Percentiles rank a stretch among this genome's conserved stretches.
Evolutionary conservation across 2,113 vertebrate genomes (phyloP).

Genomic region (Perccottus glenii): DNA sequence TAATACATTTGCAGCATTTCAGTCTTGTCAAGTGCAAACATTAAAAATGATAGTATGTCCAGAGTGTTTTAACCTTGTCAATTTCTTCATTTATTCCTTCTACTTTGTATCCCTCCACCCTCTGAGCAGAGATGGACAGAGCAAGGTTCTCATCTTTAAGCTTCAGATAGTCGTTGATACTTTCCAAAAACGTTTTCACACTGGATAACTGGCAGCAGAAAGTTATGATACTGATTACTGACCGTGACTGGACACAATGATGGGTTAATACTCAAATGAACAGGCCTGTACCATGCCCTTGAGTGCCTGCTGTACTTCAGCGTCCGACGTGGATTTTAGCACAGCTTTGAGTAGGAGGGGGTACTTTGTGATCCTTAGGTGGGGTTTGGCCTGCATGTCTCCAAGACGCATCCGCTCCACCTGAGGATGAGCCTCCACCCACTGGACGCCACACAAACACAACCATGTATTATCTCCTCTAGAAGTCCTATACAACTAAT

Average conservation of each 20-base stretch:
- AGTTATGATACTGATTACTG: slow-evolving; percentile 9
- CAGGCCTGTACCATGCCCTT: slow-evolving; percentile 72
- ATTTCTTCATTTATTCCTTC: slow-evolving; percentile 80
- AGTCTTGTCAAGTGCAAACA: too few relatives aligned
- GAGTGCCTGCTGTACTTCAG: slow-evolving; percentile 55
- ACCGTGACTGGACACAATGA: not conserved
- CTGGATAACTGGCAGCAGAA: slow-evolving; percentile 64
- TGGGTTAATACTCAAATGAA: not conserved
- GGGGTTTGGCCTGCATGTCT: slow-evolving; percentile 82
- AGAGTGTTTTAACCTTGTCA: slow-evolving; percentile 73
- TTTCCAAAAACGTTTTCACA: slow-evolving; percentile 73
- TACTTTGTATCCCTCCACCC: slow-evolving; percentile 77
- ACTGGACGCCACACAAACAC: slow-evolving; percentile 56
- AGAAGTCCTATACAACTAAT: too few relatives aligned
- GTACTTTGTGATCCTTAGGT: slow-evolving; percentile 84
- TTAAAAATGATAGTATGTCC: not conserved
- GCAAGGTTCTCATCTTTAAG: slow-evolving; percentile 69
- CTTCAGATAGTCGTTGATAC: slow-evolving; percentile 75
- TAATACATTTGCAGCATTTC: too few relatives aligned
- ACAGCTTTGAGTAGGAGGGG: slow-evolving; percentile 78
- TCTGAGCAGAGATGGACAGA: slow-evolving; percentile 70
- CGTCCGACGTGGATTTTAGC: slow-evolving; percentile 71
- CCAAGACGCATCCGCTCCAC: slow-evolving; percentile 79
- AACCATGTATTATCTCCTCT: not conserved
- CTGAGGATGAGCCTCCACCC: slow-evolving; percentile 79